Evolutionary conservation across 2,113 vertebrate species (phyloP), one percentile per base, ranked within the genome.

Genomic region (Aegotheles bennettii): DNA sequence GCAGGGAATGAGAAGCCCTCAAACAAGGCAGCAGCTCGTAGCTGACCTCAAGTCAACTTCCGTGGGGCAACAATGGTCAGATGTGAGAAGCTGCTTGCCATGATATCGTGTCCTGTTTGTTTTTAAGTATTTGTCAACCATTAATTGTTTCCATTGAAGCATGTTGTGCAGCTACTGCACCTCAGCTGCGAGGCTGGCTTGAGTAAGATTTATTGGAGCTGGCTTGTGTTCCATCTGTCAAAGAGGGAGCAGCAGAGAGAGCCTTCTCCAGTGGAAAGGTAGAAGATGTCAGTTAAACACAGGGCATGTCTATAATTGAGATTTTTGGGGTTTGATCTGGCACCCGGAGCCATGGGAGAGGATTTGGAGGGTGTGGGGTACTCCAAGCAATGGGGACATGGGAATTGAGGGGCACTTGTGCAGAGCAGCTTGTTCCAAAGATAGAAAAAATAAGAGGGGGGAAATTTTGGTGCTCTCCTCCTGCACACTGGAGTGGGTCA

Each of bases 11-110:
- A 95, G 40, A 86, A 64, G 82, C 75, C 56, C 43, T 79, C 9
- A 9, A 67, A 84, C 2, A 28, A 65, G 74, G 85, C 82, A 91
- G 88, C 94, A 94, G 95, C 95, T 95, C 3, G 0, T 47, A 53
- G 76, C 10, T 70, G 80, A 74, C 79, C 95, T 81, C 36, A 16
- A 1, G 12, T 29, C 75, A 90, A 56, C 81, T 63, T 74, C 75
- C 23, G 26, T 28, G 35, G 91, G 76, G 94, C 47, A 77, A 91
- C 0, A 28, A 5, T 87, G 95, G 92, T 90, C 93, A 96, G 97
- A 91, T 90, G 91, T 50, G 71, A 86, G 81, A 73, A 92, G 74
- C 83, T 91, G 65, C 73, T 94, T 53, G 50, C 63, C 74, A 85
- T 5, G 64, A 19, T 33, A 50, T 12, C 75, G 9, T 35, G 45